Evolutionary conservation across 2,888 invertebrate species (phyloP).

Genomic region (Drosophila ustulata): DNA sequence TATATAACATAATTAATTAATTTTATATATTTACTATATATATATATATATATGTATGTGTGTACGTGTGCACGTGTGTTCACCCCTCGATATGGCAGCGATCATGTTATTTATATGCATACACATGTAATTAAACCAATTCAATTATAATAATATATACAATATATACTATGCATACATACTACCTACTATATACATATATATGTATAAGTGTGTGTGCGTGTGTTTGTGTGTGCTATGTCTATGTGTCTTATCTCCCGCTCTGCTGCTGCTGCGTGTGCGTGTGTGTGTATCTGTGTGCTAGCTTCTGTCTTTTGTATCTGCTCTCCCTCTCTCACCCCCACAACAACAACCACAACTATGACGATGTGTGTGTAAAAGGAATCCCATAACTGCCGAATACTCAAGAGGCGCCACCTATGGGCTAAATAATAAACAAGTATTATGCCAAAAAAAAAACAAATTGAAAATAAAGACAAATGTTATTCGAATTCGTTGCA

Average conservation of each 20-base stretch:
- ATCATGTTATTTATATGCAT: constrained; percentile 27
- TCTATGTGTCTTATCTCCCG: constrained; percentile 38
- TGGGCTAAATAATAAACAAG: constrained; percentile 34
- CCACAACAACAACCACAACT: not conserved
- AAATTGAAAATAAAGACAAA: not conserved
- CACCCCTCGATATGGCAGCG: constrained; percentile 17
- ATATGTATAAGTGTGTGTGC: constrained; percentile 7
- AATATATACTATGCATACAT: constrained; percentile 22
- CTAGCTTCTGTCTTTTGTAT: constrained; percentile 18
- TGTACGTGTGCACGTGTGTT: constrained; percentile 11
- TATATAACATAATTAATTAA: constrained; percentile 74
- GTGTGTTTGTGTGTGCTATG: constrained; percentile 10
- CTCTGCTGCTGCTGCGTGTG: constrained; percentile 14
- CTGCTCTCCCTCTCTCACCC: constrained; percentile 3
- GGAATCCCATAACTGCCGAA: constrained; percentile 38
- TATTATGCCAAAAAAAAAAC: constrained; percentile 40
- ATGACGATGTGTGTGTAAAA: constrained; percentile 1
- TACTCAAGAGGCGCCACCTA: constrained; percentile 36
- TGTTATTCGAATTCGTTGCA: not conserved
- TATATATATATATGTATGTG: constrained; percentile 21
- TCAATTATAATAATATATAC: constrained; percentile 31
- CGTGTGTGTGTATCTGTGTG: not conserved
- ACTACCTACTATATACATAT: not conserved
- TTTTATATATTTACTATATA: constrained; percentile 65
- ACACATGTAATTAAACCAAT: constrained; percentile 39